These are phyloP conservation scores for Ahaetulla prasina DNA, from an alignment of 2,113 vertebrate genomes.

Conservation along the genomic window DNA sequence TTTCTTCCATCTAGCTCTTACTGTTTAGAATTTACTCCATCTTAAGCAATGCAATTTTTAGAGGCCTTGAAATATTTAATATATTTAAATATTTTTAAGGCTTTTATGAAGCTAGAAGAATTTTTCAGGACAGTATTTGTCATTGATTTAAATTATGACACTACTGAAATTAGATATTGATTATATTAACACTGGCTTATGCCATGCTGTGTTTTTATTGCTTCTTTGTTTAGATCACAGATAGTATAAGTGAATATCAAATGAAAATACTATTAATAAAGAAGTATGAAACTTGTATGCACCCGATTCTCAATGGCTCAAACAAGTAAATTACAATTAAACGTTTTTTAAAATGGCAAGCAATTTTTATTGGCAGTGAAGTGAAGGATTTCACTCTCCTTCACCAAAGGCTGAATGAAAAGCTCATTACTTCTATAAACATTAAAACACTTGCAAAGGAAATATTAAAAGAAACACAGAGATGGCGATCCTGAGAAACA, in stretches of 20 bases:
- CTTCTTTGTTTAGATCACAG: background rate
- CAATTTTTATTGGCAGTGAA: background rate
- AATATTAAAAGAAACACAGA: background rate
- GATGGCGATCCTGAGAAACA: background rate
- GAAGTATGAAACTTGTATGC: background rate
- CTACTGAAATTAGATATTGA: background rate
- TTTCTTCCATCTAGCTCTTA: background rate
- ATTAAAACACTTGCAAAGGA: background rate
- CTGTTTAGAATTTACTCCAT: background rate
- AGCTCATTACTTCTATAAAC: background rate
- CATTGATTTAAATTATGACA: background rate
- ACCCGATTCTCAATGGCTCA: background rate
- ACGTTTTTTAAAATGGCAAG: background rate
- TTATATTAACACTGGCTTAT: background rate
- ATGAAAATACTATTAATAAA: background rate
- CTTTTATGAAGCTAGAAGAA: background rate
- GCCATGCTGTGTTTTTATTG: background rate
- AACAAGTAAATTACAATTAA: background rate
- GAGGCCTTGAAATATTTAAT: background rate
- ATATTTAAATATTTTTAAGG: background rate
- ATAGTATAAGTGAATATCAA: background rate
- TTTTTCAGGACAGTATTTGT: background rate
- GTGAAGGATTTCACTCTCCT: background rate
- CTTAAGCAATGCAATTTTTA: background rate
- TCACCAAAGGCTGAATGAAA: background rate